Conservation (phyloP, 1,140 invertebrate species). For the Trichomalopsis sarcophagae region DNA sequence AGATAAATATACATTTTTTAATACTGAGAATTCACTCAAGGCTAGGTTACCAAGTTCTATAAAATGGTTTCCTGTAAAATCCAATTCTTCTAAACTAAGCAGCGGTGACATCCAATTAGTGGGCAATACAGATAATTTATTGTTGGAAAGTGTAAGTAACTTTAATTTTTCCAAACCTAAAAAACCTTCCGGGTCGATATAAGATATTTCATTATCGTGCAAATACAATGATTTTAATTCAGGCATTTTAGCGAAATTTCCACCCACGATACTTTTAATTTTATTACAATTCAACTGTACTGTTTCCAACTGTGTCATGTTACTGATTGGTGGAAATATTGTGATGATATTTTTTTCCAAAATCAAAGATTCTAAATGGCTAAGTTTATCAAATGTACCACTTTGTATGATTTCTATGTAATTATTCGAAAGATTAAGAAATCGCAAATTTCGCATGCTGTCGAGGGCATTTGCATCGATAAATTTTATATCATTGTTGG, state of each 20-base stretch:
- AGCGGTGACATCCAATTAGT: not conserved
- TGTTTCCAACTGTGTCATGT: not conserved
- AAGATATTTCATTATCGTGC: constrained; percentile 22
- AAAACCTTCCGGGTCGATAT: constrained; percentile 1
- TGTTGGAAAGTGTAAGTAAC: constrained; percentile 47
- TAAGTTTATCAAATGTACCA: not conserved
- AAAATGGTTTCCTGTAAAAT: constrained; percentile 45
- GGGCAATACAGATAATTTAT: constrained; percentile 26
- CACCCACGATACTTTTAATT: not conserved
- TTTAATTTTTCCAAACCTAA: not conserved
- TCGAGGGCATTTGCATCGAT: constrained; percentile 55
- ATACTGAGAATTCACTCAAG: not conserved
- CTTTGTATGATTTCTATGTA: not conserved
- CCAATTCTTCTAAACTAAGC: constrained; percentile 18
- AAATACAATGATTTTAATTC: constrained; percentile 41
- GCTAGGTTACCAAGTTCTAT: not conserved
- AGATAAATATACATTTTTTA: constrained; percentile 44
- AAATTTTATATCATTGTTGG: constrained; percentile 6
- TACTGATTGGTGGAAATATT: not conserved
- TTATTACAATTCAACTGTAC: constrained; percentile 46
- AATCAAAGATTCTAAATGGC: constrained; percentile 5
- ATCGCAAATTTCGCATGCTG: constrained; percentile 57
- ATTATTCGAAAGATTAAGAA: constrained; percentile 64
- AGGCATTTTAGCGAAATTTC: not conserved
- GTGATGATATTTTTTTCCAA: constrained; percentile 42